These are phyloP conservation scores for Pterophyllum scalare DNA, from an alignment of 2,113 vertebrate species.

Conservation along the genomic window DNA sequence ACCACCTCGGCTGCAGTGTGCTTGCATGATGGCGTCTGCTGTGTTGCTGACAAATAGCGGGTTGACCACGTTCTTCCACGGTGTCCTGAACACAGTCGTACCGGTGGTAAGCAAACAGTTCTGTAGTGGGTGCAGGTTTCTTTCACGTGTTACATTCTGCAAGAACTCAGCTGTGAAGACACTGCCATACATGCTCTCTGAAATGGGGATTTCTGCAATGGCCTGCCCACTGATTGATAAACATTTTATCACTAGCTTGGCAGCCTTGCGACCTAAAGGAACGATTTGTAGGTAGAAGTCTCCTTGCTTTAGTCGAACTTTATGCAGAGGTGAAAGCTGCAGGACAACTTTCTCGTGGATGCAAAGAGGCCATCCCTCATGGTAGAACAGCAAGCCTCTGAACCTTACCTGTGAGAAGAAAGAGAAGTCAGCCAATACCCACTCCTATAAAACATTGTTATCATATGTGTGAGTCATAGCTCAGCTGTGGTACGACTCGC, in stretches of 20 bases:
- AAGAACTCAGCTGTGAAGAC: conserved; percentile 86
- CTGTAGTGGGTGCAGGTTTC: conserved; percentile 80
- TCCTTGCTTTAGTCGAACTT: conserved; percentile 82
- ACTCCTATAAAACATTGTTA: conserved; percentile 15
- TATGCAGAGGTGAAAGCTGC: conserved; percentile 83
- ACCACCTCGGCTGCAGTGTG: conserved; percentile 53
- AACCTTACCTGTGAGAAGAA: conserved; percentile 78
- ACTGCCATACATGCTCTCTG: conserved; percentile 84
- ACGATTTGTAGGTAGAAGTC: conserved; percentile 88
- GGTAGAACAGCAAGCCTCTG: conserved; percentile 82
- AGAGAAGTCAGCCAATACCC: conserved; percentile 33
- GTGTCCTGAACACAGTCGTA: conserved; percentile 79
- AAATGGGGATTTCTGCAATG: conserved; percentile 80
- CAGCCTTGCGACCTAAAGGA: conserved; percentile 80
- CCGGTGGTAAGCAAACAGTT: conserved; percentile 86
- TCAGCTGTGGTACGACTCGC: conserved; percentile 15
- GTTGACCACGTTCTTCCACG: conserved; percentile 85
- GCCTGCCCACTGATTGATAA: conserved; percentile 82
- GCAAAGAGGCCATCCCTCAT: conserved; percentile 88
- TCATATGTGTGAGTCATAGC: conserved; percentile 7
- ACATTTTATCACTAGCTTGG: conserved; percentile 86
- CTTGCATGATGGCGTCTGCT: conserved; percentile 78
- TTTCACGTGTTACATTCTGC: conserved; percentile 82
- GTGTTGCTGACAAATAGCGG: conserved; percentile 82
- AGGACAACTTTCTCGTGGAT: conserved; percentile 85